A percentile compares a stretch with the other conserved stretches of the same genome.
phyloP scores from a whole-genome alignment of 2,797 vertebrate species.

The Carduelis carduelis region DNA sequence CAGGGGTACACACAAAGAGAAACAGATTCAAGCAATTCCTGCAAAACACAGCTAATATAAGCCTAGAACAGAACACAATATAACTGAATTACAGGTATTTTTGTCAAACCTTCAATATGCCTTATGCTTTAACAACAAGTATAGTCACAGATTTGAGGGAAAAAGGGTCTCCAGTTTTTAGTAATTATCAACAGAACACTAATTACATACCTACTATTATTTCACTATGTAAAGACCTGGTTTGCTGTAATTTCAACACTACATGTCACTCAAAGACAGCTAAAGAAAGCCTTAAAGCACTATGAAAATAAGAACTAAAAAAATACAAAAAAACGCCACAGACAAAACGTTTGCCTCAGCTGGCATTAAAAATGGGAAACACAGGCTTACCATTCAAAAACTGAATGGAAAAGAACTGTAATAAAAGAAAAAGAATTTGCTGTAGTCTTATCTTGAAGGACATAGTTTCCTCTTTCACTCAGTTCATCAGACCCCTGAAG shows the following conservation, averaged over 20 bases:
- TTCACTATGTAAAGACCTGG: not conserved
- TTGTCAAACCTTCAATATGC: not conserved
- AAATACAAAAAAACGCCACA: rapidly evolving
- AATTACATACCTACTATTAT: not conserved
- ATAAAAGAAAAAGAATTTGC: not conserved
- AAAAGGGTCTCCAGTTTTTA: not conserved
- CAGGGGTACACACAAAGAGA: not conserved
- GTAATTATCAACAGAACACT: not conserved
- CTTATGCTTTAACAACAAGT: not conserved
- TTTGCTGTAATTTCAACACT: not conserved
- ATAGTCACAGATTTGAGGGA: not conserved
- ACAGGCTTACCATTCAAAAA: not conserved
- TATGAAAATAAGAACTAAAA: not conserved
- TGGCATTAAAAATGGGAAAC: not conserved
- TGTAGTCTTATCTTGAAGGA: not conserved
- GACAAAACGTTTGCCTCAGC: not conserved
- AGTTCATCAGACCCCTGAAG: not conserved
- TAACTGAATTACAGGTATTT: not conserved
- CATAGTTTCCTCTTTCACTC: not conserved
- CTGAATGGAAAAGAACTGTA: not conserved
- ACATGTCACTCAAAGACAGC: not conserved
- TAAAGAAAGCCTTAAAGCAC: not conserved
- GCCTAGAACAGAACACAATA: not conserved
- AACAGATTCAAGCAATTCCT: not conserved
- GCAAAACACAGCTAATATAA: not conserved